phyloP scores from a whole-genome alignment of 1,140 invertebrate species.

The Elysia chlorotica region DNA sequence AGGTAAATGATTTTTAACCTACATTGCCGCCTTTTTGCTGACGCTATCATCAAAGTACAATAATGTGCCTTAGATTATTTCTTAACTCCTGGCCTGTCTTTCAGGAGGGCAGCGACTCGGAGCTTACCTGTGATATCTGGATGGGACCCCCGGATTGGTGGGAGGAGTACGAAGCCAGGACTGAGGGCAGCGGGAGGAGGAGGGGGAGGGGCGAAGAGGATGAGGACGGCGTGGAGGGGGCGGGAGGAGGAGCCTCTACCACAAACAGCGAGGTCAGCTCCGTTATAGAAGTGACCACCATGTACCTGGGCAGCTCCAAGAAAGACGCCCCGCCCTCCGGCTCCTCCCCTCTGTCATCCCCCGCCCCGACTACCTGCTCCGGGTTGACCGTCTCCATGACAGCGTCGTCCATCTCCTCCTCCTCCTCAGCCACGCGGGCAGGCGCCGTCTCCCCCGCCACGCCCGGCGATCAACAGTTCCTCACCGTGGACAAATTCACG shows the following conservation, averaged over 20 bases:
- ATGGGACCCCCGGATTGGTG: constrained; percentile 56
- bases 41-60: too few relatives aligned
- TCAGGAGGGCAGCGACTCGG: constrained; percentile 29
- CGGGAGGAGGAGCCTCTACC: too few relatives aligned
- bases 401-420: background rate
- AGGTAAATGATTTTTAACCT: too few relatives aligned
- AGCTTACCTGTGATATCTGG: constrained; percentile 47
- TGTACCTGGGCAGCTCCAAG: constrained; percentile 31
- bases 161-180: constrained; percentile 40
- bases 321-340: constrained; percentile 16
- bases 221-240: too few relatives aligned
- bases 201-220: too few relatives aligned
- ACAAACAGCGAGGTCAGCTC: constrained; percentile 27
- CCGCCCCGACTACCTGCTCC: constrained; percentile 9
- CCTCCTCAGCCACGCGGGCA: constrained; percentile 5
- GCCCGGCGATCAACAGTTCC: constrained; percentile 29
- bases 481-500: constrained; percentile 32
- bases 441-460: background rate
- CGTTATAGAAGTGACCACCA: constrained; percentile 40
- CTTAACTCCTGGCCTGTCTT: background rate
- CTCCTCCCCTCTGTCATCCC: constrained; percentile 18
- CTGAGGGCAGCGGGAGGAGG: constrained; percentile 24
- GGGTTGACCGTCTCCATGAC: background rate
- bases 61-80: too few relatives aligned
- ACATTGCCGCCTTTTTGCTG: too few relatives aligned